A percentile compares a stretch with the other conserved stretches of the same genome.
Conservation (phyloP, 2,797 vertebrate genomes). For the Leptodactylus fallax region DNA sequence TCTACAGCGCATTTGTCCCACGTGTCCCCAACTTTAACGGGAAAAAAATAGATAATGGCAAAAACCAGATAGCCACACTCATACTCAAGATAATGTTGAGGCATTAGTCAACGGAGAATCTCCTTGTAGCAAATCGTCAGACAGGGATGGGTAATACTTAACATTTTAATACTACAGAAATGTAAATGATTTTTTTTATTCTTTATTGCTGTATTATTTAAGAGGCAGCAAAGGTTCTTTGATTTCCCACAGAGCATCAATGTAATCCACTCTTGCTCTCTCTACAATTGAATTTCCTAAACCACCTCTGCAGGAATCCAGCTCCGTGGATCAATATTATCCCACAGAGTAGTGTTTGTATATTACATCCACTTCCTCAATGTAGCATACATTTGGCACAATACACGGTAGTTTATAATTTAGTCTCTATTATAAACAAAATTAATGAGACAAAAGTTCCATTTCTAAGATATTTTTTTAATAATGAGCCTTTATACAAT, state of each 20-base stretch:
- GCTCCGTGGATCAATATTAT: not conserved
- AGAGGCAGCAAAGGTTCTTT: not conserved
- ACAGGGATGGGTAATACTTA: not conserved
- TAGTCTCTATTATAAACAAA: constrained; percentile 22
- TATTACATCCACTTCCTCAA: not conserved
- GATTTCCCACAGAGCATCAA: not conserved
- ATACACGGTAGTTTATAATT: constrained; percentile 17
- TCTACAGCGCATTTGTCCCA: too few relatives aligned
- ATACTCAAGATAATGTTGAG: not conserved
- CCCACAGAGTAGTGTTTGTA: not conserved
- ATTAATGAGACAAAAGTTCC: constrained; percentile 28
- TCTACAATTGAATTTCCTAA: constrained; percentile 12
- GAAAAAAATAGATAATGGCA: too few relatives aligned
- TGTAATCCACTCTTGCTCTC: constrained; percentile 2
- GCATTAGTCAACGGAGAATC: not conserved
- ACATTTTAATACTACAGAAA: not conserved
- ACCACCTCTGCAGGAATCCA: constrained; percentile 9
- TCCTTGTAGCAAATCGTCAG: not conserved
- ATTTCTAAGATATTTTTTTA: constrained; percentile 19
- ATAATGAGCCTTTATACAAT: constrained; percentile 21
- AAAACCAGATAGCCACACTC: too few relatives aligned
- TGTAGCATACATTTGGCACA: not conserved
- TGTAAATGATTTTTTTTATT: not conserved
- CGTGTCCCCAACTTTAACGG: too few relatives aligned
- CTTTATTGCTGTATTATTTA: not conserved